phyloP scores from a whole-genome alignment of 2,113 vertebrate genomes.

The Dendropsophus ebraccatus region DNA sequence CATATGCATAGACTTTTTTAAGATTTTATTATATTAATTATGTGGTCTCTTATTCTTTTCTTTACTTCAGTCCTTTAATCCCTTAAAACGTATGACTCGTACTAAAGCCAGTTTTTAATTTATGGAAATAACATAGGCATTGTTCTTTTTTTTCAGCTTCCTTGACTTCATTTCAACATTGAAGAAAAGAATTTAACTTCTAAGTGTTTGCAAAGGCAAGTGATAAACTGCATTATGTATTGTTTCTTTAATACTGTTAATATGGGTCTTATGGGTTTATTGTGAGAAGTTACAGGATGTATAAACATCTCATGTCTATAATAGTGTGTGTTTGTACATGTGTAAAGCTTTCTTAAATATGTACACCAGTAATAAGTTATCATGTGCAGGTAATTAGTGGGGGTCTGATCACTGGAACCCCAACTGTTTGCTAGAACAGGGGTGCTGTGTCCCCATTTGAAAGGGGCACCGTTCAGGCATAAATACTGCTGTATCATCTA shows the following conservation, averaged over 20 bases:
- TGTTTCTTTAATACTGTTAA: not conserved
- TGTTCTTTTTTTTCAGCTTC: slow-evolving; percentile 45
- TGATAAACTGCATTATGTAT: slow-evolving; percentile 32
- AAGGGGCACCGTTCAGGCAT: too few relatives aligned
- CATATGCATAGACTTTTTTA: slow-evolving; percentile 15
- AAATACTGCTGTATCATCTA: too few relatives aligned
- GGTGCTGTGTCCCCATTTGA: too few relatives aligned
- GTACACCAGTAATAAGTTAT: too few relatives aligned
- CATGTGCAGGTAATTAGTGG: too few relatives aligned
- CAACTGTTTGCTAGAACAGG: too few relatives aligned
- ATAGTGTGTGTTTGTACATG: not conserved
- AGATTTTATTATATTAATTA: slow-evolving; percentile 27
- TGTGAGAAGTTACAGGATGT: slow-evolving; percentile 2
- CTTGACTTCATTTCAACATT: slow-evolving; percentile 1
- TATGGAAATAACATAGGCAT: slow-evolving; percentile 26
- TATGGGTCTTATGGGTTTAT: not conserved
- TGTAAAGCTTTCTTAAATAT: too few relatives aligned
- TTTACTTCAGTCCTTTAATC: slow-evolving; percentile 25
- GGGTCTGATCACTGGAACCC: too few relatives aligned
- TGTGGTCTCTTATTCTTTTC: slow-evolving; percentile 23
- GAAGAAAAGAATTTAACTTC: slow-evolving; percentile 47
- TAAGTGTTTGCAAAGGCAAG: slow-evolving; percentile 34
- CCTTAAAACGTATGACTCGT: slow-evolving; percentile 37
- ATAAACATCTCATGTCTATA: not conserved
- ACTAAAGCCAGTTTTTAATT: slow-evolving; percentile 37